Conservation (phyloP, 2,888 invertebrate species). For the Saturnia japonica region DNA sequence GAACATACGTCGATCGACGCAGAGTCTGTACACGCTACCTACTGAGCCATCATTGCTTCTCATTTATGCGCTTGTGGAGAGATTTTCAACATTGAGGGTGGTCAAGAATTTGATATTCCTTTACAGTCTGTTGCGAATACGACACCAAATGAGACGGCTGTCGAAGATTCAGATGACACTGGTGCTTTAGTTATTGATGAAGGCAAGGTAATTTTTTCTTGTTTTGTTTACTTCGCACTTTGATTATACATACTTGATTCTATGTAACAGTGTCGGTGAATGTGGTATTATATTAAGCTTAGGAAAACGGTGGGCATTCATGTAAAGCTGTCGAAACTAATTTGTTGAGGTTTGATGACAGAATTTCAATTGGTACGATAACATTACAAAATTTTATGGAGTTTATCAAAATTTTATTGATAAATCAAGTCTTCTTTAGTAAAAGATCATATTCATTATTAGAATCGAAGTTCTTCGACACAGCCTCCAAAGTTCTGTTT, state of each 20-base stretch:
- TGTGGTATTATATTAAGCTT: no score
- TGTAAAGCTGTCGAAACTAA: neutral
- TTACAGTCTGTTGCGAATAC: slow-evolving; percentile 52
- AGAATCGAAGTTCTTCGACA: no score
- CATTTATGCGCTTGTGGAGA: no score
- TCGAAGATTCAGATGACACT: slow-evolving; percentile 77
- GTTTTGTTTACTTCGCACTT: neutral
- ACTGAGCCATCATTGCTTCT: no score
- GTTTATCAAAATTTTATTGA: neutral
- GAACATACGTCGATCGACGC: no score
- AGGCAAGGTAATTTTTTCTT: slow-evolving; percentile 53
- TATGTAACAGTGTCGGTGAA: neutral
- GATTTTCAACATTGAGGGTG: neutral
- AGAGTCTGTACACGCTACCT: no score
- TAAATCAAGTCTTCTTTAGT: neutral
- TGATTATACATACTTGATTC: neutral
- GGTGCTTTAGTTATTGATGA: slow-evolving; percentile 67
- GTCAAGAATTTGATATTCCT: neutral
- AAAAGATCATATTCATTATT: neutral
- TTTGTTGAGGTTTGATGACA: neutral
- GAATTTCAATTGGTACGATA: neutral
- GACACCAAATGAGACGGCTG: slow-evolving; percentile 63
- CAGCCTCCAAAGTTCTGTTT: no score
- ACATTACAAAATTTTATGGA: neutral
- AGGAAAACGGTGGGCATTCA: neutral